Evolutionary conservation across 1,140 invertebrate species (phyloP).

Genomic region (Sarcophaga peregrina): DNA sequence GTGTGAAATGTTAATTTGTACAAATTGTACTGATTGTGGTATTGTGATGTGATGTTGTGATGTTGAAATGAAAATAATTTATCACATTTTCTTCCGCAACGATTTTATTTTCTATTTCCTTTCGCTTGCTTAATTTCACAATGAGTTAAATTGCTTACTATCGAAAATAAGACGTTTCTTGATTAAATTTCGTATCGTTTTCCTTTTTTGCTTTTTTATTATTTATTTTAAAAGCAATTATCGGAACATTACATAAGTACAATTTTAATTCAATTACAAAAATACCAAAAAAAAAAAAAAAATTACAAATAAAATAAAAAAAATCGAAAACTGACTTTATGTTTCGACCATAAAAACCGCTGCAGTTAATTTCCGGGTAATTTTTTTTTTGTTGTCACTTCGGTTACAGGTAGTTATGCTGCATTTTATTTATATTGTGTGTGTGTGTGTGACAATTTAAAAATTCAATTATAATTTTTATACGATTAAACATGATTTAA

Average conservation of each 20-base stretch:
- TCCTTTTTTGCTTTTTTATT: too few species aligned
- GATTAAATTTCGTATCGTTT: background rate
- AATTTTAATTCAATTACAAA: too few species aligned
- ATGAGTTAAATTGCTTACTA: background rate
- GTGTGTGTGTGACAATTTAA: slow-evolving; percentile 1
- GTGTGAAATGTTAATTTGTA: slow-evolving; percentile 39
- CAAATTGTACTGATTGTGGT: slow-evolving; percentile 25
- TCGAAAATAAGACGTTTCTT: background rate
- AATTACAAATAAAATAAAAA: too few species aligned
- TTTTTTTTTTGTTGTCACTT: background rate
- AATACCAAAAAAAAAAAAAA: too few species aligned
- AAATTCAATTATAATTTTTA: slow-evolving; percentile 11
- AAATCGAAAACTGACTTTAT: background rate
- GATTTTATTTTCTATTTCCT: slow-evolving; percentile 3
- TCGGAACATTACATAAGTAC: too few species aligned
- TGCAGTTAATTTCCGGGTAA: slow-evolving; percentile 1
- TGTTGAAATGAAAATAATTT: background rate
- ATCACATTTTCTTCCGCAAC: background rate
- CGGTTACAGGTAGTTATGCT: background rate
- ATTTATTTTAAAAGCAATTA: too few species aligned
- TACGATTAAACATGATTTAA: slow-evolving; percentile 6
- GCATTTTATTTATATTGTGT: background rate
- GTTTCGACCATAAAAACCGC: background rate
- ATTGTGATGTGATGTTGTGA: slow-evolving; percentile 24
- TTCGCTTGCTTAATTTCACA: background rate